Percentiles rank a stretch among this genome's conserved stretches.
Conservation (phyloP, 1,140 invertebrate species). For the Drosophila nigrodunni region DNA sequence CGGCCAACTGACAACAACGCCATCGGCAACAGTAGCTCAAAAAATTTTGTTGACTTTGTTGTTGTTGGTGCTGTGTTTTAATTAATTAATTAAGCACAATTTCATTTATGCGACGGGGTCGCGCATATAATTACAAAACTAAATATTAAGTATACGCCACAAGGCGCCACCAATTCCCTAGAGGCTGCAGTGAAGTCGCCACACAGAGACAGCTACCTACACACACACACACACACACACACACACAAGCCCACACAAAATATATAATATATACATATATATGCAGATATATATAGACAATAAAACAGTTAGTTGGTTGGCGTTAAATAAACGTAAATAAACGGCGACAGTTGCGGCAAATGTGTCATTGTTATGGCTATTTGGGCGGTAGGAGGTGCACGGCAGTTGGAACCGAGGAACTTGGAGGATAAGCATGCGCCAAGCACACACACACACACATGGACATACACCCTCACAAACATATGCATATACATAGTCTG, state of each 20-base stretch:
- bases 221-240: neutral
- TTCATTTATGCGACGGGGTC: constrained; percentile 46
- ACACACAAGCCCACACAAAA: constrained; percentile 4
- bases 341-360: constrained; percentile 46
- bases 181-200: constrained; percentile 29
- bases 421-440: constrained; percentile 46
- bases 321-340: constrained; percentile 53
- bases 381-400: constrained; percentile 2
- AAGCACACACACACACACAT: neutral
- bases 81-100: constrained; percentile 79
- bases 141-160: constrained; percentile 73
- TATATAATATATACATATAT: neutral
- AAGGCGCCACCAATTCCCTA: constrained; percentile 61
- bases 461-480: neutral
- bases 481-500: neutral
- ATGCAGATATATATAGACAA: constrained; percentile 8
- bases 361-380: constrained; percentile 48
- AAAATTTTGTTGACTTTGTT: constrained; percentile 11
- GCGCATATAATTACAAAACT: constrained; percentile 73
- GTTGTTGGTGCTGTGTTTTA: constrained; percentile 46
- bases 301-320: constrained; percentile 45
- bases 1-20: constrained; percentile 59
- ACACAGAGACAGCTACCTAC: constrained; percentile 12
- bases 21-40: constrained; percentile 8
- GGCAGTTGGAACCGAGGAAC: neutral